These are phyloP conservation scores for Phalera bucephala DNA, from an alignment of 2,888 invertebrate species.

Conservation along the genomic window DNA sequence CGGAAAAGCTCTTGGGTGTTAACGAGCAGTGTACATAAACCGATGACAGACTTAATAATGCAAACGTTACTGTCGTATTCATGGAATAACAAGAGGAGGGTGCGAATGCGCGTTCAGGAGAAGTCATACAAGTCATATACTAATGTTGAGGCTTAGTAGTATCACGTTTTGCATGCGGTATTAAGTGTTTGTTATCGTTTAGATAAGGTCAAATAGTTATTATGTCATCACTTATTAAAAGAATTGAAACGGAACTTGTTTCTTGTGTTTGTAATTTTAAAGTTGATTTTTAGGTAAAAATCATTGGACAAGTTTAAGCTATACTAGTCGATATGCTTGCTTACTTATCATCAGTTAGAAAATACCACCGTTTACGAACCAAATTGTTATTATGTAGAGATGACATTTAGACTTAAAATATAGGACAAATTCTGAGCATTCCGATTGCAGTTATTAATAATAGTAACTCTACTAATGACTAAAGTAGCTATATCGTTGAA, in stretches of 20 bases:
- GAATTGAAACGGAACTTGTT: too few species aligned
- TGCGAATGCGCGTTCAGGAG: slow-evolving; percentile 10
- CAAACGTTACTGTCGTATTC: slow-evolving; percentile 14
- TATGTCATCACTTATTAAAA: neutral
- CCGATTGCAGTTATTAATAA: neutral
- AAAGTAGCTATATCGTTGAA: too few species aligned
- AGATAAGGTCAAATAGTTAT: neutral
- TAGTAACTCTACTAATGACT: too few species aligned
- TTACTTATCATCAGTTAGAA: too few species aligned
- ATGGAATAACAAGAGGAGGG: slow-evolving; percentile 15
- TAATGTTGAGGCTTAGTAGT: neutral
- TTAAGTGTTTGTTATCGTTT: neutral
- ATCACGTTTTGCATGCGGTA: neutral
- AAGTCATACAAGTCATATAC: slow-evolving; percentile 15
- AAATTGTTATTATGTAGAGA: too few species aligned
- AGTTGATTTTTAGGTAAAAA: too few species aligned
- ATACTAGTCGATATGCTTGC: too few species aligned
- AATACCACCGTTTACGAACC: too few species aligned
- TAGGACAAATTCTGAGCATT: too few species aligned
- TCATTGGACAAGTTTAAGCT: too few species aligned
- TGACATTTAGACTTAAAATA: too few species aligned
- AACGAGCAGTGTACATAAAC: neutral
- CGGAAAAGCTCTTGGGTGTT: neutral
- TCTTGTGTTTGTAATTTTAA: too few species aligned
- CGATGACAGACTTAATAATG: slow-evolving; percentile 19